Base-by-base conservation (phyloP, 2,113 vertebrate species). In the Etia nguti region DNA sequence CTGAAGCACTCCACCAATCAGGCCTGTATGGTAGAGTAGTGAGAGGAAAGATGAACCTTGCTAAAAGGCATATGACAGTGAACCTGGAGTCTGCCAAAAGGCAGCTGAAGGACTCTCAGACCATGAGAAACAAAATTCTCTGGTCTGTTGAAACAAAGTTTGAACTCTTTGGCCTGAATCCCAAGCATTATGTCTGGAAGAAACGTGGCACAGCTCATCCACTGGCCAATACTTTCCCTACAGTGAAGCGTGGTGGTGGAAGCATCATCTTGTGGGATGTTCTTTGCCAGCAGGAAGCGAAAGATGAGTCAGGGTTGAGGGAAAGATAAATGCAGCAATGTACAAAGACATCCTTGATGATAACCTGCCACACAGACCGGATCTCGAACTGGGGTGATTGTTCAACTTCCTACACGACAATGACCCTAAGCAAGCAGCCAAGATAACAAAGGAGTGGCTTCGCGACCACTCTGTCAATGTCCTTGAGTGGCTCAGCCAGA, bases 381-480 rank as follows among this genome's bases (percentile, higher is more conserved):
- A 62, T 16, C 59, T 62, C 0, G 18, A 62, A 4, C 59, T 62
- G 20, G 18, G 31, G 31, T 62, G 59, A 62, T 62, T 62, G 6
- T 1, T 62, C 10, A 62, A 36, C 31, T 34, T 34, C 59, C 59
- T 34, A 20, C 31, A 11, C 10, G 59, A n/a, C 59, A 62, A 18
- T 34, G 29, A 62, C 31, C 31, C 59, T 62, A 36, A 62, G 59
- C 10, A 62, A 62, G 29, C 29, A 20, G 59, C 16, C 29, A 62
- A 34, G 59, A 62, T 34, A 62, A 62, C 29, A 62, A 62, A 62
- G 0, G 31, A 62, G 16, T 62, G 59, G 31, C 31, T 62, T 62
- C 2, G 0, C 29, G 34, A n/a, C 59, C 18, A 62, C 10, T 1
- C 0, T 36, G 31, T 62, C 59, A 62, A 62, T 36, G 6, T 62